A percentile compares a stretch with the other conserved stretches of the same genome.
These are phyloP conservation scores for Mamestra configurata DNA, from an alignment of 1,140 invertebrate genomes.

Conservation along the genomic window DNA sequence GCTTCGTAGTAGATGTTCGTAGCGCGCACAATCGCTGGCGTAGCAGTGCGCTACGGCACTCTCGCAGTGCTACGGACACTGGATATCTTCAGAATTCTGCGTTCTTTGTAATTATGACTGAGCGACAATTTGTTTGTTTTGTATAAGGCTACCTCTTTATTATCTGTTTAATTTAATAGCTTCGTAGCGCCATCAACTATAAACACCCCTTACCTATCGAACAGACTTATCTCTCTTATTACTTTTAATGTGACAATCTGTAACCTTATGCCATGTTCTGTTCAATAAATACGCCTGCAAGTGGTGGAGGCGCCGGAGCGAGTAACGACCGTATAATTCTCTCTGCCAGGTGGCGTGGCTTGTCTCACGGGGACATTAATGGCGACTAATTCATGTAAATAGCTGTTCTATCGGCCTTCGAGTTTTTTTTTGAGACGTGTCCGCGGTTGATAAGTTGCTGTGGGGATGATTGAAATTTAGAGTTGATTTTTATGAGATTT, in stretches of 20 bases:
- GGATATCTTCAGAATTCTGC: too few relatives aligned
- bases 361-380: conserved; percentile 82
- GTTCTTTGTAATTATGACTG: too few relatives aligned
- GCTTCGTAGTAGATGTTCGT: too few relatives aligned
- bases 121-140: too few relatives aligned
- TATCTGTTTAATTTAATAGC: background rate
- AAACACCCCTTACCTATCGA: background rate
- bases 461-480: background rate
- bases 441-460: background rate
- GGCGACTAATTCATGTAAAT: conserved; percentile 85
- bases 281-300: conserved; percentile 55
- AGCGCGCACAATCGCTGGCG: too few relatives aligned
- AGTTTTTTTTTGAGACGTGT: conserved; percentile 62
- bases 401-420: conserved; percentile 71
- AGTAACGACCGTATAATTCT: conserved; percentile 82
- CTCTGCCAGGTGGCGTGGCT: conserved; percentile 80
- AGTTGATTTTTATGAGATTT: background rate
- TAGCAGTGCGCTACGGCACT: too few relatives aligned
- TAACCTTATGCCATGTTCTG: conserved; percentile 30
- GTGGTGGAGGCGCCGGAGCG: conserved; percentile 70
- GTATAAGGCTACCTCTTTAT: too few relatives aligned
- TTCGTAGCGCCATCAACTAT: background rate
- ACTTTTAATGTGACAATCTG: conserved; percentile 43
- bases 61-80: too few relatives aligned
- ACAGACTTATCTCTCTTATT: conserved; percentile 34